Evolutionary conservation across 2,888 invertebrate genomes (phyloP).

Genomic region (Eupithecia insigniata): DNA sequence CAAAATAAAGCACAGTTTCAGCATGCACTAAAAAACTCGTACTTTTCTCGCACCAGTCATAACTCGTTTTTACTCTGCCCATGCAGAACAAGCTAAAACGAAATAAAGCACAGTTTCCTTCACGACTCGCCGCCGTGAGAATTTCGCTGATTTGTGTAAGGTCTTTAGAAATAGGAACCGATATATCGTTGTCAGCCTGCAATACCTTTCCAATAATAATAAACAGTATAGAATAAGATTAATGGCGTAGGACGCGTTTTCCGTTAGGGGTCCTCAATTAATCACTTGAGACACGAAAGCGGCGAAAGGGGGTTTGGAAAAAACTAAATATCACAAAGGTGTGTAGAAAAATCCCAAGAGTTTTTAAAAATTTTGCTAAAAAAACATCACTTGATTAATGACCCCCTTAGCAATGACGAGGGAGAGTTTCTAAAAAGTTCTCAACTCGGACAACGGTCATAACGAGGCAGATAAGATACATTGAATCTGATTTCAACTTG

Average conservation of each 20-base stretch:
- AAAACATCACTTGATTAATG: no score
- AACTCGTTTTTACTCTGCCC: slow-evolving; percentile 12
- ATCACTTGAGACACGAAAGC: no score
- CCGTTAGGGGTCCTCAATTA: no score
- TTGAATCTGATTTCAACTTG: no score
- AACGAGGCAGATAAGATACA: no score
- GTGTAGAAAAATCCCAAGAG: no score
- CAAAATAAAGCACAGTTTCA: slow-evolving; percentile 27
- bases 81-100: slow-evolving; percentile 27
- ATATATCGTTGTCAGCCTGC: slow-evolving; percentile 21
- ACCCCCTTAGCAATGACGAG: not conserved
- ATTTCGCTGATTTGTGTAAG: slow-evolving; percentile 29
- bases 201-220: not conserved
- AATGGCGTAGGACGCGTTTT: not conserved
- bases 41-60: not conserved
- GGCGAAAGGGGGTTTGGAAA: no score
- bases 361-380: no score
- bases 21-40: not conserved
- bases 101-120: slow-evolving; percentile 28
- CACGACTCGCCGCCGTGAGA: slow-evolving; percentile 36
- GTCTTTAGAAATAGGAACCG: slow-evolving; percentile 26
- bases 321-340: no score
- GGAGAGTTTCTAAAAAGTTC: not conserved
- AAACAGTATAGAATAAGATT: slow-evolving; percentile 1
- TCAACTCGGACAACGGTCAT: no score